Conservation (phyloP, 2,113 vertebrate genomes). For the Rhineura floridana region DNA sequence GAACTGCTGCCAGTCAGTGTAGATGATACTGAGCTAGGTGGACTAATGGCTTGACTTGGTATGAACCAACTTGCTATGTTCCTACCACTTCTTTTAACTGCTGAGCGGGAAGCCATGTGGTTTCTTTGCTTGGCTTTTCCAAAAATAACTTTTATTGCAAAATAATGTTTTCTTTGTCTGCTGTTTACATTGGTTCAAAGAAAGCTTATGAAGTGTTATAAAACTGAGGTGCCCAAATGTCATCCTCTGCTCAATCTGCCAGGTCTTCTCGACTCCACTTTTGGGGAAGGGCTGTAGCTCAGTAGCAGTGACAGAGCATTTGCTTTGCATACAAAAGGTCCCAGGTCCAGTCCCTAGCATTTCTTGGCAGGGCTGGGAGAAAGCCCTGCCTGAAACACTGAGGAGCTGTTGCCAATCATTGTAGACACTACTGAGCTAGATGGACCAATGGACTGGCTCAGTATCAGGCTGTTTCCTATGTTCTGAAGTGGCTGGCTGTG, state of each 20-base stretch:
- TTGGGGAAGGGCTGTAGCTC: not conserved
- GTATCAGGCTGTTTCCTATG: too few species aligned
- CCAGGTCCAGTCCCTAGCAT: too few species aligned
- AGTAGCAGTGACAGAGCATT: too few species aligned
- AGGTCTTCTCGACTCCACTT: constrained; percentile 15
- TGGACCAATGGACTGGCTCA: too few species aligned
- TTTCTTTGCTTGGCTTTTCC: constrained; percentile 52
- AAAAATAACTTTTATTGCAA: constrained; percentile 71
- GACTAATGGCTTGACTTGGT: too few species aligned
- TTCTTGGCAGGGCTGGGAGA: too few species aligned
- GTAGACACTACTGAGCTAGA: too few species aligned
- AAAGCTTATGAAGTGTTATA: constrained; percentile 56
- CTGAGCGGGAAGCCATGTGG: constrained; percentile 49
- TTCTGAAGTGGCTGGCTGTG: constrained; percentile 1
- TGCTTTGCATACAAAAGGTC: too few species aligned
- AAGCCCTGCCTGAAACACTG: too few species aligned
- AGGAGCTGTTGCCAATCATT: too few species aligned
- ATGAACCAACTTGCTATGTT: constrained; percentile 45
- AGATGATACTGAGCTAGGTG: too few species aligned
- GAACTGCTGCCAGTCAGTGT: too few species aligned
- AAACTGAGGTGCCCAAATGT: constrained; percentile 54
- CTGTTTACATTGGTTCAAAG: constrained; percentile 64
- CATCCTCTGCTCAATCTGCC: constrained; percentile 35
- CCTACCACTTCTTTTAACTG: constrained; percentile 47
- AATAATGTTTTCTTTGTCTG: constrained; percentile 61